Evolutionary conservation across 2,113 vertebrate genomes (phyloP), one percentile per base, ranked within the genome.

Genomic region (Oryctolagus cuniculus): DNA sequence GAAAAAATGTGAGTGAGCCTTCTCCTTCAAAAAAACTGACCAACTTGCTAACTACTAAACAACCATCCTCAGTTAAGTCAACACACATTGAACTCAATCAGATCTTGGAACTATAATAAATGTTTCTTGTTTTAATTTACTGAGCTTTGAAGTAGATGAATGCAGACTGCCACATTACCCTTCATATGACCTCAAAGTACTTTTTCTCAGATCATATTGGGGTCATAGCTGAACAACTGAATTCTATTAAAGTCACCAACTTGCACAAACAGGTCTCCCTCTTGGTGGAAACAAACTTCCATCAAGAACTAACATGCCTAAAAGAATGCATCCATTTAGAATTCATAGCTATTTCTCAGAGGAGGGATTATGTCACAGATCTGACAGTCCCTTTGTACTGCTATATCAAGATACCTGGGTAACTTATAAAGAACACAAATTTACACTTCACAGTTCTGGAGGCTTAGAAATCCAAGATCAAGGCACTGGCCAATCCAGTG

Each of bases 181-280:
- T 64, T 25, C 3, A 19, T 6, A 25, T 51, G 61, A 90, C 7
- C 6, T 34, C 70, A 90, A 5, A 73, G 11, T n/a, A 49, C 2
- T 70, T 10, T 80, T 75, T 63, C 29, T 78, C n/a, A 91, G 70
- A 73, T 85, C 61, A 84, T 55, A 88, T 51, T 44, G 12, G 24
- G 24, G 55, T 64, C 36, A 36, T 19, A n/a, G 82, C 69, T 55
- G 34, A 90, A 67, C 24, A 91, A 34, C 3, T 21, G 34, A 75
- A 93, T 74, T 87, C 36, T 49, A 89, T 38, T 92, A 34, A 95
- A 87, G 51, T 22, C 1, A 90, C 27, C 31, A 77, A 53, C 44
- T 25, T 78, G 21, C 11, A n/a, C 53, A 74, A 90, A 53, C 3
- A 85, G 63, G 10, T 1, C 24, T 34, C 10, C 12, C 61, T 17